These are phyloP conservation scores for Pomatorhinus ruficollis DNA, from an alignment of 2,113 vertebrate species.

Conservation along the genomic window DNA sequence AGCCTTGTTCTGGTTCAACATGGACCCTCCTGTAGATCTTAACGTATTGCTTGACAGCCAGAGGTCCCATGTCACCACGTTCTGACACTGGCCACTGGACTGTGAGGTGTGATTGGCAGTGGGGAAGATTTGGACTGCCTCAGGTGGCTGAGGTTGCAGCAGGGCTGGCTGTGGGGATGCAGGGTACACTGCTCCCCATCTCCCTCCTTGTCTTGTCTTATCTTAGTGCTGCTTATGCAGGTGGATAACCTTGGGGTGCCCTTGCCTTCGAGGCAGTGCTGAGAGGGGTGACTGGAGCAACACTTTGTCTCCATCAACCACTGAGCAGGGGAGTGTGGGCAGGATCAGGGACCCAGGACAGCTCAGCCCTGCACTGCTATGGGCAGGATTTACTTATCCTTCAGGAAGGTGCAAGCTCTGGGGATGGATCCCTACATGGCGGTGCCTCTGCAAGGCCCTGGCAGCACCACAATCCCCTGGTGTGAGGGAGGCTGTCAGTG, in stretches of 20 bases:
- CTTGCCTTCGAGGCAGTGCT: not conserved
- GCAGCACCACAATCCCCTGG: not conserved
- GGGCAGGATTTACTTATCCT: not conserved
- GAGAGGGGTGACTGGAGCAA: not conserved
- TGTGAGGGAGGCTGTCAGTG: not conserved
- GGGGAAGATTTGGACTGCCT: not conserved
- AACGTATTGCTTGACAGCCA: not conserved
- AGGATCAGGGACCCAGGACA: not conserved
- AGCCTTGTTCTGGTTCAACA: not conserved
- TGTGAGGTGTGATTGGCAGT: accelerated
- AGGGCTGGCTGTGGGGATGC: not conserved
- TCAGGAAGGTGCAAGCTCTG: not conserved
- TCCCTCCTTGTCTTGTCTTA: not conserved
- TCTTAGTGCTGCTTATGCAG: not conserved
- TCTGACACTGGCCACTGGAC: not conserved
- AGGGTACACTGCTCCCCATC: not conserved
- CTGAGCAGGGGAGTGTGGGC: not conserved
- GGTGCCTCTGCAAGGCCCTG: not conserved
- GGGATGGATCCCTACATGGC: not conserved
- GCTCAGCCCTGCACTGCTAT: not conserved
- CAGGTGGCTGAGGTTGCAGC: not conserved
- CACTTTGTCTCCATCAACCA: not conserved
- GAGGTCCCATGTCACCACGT: not conserved
- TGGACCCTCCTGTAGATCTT: not conserved
- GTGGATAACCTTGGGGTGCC: not conserved